These are phyloP conservation scores for Notiomystis cincta DNA, from an alignment of 2,113 vertebrate genomes.

Conservation along the genomic window DNA sequence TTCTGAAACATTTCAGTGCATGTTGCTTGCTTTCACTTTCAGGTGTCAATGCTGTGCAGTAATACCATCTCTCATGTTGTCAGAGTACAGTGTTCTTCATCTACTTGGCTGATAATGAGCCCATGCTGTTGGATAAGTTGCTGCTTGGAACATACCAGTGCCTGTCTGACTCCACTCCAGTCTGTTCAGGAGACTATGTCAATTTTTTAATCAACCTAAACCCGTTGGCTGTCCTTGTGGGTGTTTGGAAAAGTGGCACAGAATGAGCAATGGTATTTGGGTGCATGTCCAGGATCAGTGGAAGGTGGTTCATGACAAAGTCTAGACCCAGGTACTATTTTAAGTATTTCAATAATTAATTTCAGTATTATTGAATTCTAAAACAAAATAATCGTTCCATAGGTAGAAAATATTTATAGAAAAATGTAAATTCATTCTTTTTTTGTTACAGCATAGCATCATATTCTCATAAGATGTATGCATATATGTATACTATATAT, in stretches of 20 bases:
- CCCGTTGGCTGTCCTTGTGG: fast-evolving
- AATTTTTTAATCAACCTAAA: background rate
- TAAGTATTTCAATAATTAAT: background rate
- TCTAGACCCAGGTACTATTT: background rate
- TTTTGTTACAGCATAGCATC: background rate
- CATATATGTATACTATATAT: background rate
- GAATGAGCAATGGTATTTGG: background rate
- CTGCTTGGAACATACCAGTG: background rate
- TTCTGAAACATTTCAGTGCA: background rate
- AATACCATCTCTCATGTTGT: background rate
- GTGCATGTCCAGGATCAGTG: background rate
- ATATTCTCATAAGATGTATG: background rate
- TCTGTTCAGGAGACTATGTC: background rate
- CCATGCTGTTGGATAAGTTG: background rate
- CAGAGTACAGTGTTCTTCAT: background rate
- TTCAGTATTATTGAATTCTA: background rate
- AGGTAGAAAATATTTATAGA: background rate
- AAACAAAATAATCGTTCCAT: background rate
- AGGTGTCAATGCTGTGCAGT: background rate
- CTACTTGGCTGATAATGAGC: background rate
- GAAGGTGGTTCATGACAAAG: background rate
- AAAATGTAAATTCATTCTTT: background rate
- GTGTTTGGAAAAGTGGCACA: background rate
- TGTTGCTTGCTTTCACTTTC: background rate
- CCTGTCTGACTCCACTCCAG: background rate